Evolutionary conservation across 2,797 vertebrate genomes (phyloP).

Genomic region (Sebastes steindachneri): DNA sequence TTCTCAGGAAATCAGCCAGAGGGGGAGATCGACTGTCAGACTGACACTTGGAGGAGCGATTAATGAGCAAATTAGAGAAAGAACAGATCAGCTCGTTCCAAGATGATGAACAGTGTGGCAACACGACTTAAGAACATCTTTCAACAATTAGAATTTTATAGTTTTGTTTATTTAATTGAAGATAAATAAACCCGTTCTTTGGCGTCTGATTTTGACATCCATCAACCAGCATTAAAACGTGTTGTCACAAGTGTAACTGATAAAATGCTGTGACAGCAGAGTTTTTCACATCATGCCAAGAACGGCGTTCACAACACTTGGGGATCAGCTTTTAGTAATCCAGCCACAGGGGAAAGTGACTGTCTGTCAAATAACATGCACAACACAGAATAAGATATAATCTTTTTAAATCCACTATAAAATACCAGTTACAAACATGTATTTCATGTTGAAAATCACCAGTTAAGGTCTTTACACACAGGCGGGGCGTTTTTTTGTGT

Average conservation of each 20-base stretch:
- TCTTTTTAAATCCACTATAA: not conserved
- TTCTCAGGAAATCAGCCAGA: constrained; percentile 49
- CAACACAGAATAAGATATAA: not conserved
- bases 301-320: not conserved
- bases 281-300: not conserved
- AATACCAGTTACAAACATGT: not conserved
- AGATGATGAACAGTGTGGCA: not conserved
- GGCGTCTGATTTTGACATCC: not conserved
- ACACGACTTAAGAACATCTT: not conserved
- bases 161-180: not conserved
- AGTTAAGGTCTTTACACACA: no score
- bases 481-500: not conserved
- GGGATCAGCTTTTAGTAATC: not conserved
- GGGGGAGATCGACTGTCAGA: constrained; percentile 28
- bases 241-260: not conserved
- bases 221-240: not conserved
- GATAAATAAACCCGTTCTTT: not conserved
- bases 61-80: constrained; percentile 10
- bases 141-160: not conserved
- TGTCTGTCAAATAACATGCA: not conserved
- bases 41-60: constrained; percentile 5
- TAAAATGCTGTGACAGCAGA: not conserved
- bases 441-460: not conserved
- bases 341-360: not conserved
- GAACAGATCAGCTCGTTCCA: not conserved